A percentile compares a stretch with the other conserved stretches of the same genome.
phyloP scores from a whole-genome alignment of 1,140 invertebrate genomes.

The Ostrea denselamellosa region DNA sequence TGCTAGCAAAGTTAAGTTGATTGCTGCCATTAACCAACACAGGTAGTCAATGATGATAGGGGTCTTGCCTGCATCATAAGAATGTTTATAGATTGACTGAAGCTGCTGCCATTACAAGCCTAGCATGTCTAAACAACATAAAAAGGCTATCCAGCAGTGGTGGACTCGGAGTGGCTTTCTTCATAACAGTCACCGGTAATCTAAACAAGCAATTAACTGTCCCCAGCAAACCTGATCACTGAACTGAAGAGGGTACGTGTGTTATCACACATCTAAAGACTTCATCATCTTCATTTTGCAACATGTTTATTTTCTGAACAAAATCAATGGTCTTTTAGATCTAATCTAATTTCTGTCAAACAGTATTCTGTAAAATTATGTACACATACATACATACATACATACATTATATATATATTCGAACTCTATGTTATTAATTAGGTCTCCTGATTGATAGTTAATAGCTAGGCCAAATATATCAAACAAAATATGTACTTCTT shows the following conservation, averaged over 20 bases:
- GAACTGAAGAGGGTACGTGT: background rate
- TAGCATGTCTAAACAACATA: background rate
- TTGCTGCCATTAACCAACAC: slow-evolving; percentile 1
- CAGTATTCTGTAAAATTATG: too few relatives aligned
- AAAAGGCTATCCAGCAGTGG: background rate
- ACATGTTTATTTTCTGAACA: too few relatives aligned
- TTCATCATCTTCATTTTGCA: too few relatives aligned
- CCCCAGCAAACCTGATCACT: background rate
- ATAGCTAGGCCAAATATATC: too few relatives aligned
- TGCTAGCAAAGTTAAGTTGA: background rate
- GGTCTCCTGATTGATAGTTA: too few relatives aligned
- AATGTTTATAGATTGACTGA: slow-evolving; percentile 2
- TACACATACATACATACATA: too few relatives aligned
- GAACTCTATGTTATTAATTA: too few relatives aligned
- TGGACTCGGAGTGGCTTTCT: background rate
- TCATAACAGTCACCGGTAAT: background rate
- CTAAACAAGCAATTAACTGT: background rate
- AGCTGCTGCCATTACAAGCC: background rate
- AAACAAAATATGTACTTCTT: too few relatives aligned
- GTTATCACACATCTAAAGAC: too few relatives aligned
- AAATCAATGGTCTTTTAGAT: too few relatives aligned
- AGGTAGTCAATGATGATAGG: slow-evolving; percentile 9
- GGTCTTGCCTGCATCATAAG: background rate
- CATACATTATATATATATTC: too few relatives aligned
- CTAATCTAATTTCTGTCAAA: too few relatives aligned